A percentile compares a stretch with the other conserved stretches of the same genome.
These are phyloP conservation scores for Polietes domitor DNA, from an alignment of 2,888 invertebrate genomes.

Conservation along the genomic window DNA sequence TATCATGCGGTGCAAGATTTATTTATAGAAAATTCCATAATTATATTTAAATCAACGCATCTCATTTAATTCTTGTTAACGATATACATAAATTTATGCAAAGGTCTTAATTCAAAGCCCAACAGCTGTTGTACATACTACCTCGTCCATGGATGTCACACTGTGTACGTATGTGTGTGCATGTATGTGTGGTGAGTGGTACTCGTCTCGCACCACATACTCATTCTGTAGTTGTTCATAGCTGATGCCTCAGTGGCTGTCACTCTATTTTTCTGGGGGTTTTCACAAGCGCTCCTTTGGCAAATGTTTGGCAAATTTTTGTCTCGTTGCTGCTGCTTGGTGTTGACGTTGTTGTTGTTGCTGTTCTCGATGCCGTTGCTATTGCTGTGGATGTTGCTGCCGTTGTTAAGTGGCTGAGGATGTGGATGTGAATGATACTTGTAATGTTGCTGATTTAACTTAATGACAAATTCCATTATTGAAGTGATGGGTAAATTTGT, in stretches of 20 bases:
- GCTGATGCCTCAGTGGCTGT: constrained; percentile 18
- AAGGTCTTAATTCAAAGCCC: too few relatives aligned
- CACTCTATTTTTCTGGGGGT: constrained; percentile 19
- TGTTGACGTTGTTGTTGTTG: too few relatives aligned
- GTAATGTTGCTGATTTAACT: constrained; percentile 63
- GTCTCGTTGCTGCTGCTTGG: neutral
- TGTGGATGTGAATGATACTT: constrained; percentile 54
- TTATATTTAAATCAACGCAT: too few relatives aligned
- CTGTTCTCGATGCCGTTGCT: neutral
- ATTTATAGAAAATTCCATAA: too few relatives aligned
- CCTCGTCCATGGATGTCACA: neutral
- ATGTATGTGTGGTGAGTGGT: neutral
- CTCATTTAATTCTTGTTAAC: too few relatives aligned
- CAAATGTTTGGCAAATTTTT: constrained; percentile 47
- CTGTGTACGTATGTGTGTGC: neutral
- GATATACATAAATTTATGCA: too few relatives aligned
- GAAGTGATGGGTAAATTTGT: constrained; percentile 58
- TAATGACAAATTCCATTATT: constrained; percentile 63
- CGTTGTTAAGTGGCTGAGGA: constrained; percentile 57
- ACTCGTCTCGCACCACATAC: constrained; percentile 16
- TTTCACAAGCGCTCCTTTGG: constrained; percentile 21
- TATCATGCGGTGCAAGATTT: too few relatives aligned
- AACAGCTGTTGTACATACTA: too few relatives aligned
- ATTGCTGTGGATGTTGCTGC: constrained; percentile 30
- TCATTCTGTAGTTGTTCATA: constrained; percentile 24